Base-by-base conservation (phyloP, 1,140 invertebrate genomes). In the Rhagoletis pomonella region DNA sequence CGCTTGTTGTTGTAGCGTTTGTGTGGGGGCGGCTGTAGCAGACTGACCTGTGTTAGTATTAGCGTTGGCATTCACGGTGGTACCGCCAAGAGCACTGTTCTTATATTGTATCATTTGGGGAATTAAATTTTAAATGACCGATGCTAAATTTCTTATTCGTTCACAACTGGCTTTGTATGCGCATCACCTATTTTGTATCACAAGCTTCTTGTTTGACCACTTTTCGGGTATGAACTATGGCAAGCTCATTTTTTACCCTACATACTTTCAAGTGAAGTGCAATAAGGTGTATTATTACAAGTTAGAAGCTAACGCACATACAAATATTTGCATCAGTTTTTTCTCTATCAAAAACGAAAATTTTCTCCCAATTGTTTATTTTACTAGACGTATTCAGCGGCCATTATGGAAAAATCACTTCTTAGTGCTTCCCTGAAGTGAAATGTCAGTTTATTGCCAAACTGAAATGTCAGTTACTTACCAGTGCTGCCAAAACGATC, bases 371-470 rank as follows among this genome's bases (percentile, higher is more conserved):
- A 67, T 86, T 86, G 86, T 86, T 86, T 86, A 86, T 64, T 55
- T 81, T 81, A 81, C 17, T 81, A 55, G 47, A 81, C 47, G 50
- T 86, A 29, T 67, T 67, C 47, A 64, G 39, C 86, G 62, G 86
- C 86, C 86, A 86, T 86, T 86, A 86, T 86, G n/a, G 86, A 86
- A 85, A 85, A 85, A 85, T 62, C 42, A 60, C 29, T 85, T 58
- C 19, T 58, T 12, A 62, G 84, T 85, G 84, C 12, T 85, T 17
- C 84, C 84, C 12, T 44, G 19, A n/a, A 85, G 12, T 60, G 42
- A 60, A 62, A 7, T 85, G 84, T 85, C 84, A 85, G 10, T 42
- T 62, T 1, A n/a, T 29, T 29, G 29, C 29, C 14, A 58, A n/a
- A 85, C 4, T 60, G 42, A 60, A 62, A 7, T 85, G 84, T 85